Conservation (phyloP, 2,113 vertebrate genomes). For the Actenoides lindsayi region DNA sequence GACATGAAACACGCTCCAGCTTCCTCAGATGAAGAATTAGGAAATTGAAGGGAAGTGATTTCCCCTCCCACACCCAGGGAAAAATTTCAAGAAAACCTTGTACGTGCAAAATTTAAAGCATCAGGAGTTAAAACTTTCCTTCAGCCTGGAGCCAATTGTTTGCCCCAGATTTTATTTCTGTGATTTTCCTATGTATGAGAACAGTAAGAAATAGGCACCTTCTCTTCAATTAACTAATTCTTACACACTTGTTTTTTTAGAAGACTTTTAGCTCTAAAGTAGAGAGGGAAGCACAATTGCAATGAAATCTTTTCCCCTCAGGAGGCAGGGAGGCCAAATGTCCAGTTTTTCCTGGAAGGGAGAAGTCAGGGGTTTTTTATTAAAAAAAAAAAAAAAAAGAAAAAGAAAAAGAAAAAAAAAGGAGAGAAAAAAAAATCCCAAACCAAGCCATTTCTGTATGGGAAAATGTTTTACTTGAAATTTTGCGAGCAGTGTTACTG, state of each 20-base stretch:
- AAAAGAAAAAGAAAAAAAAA: neutral
- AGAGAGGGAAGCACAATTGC: neutral
- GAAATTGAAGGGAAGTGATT: neutral
- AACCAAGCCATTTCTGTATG: neutral
- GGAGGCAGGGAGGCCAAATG: neutral
- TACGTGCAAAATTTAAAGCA: neutral
- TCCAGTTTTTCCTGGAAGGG: slow-evolving; percentile 20
- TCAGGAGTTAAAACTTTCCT: neutral
- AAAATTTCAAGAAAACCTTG: neutral
- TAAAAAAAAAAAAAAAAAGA: neutral
- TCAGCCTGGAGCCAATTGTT: neutral
- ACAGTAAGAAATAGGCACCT: neutral
- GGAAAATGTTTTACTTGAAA: neutral
- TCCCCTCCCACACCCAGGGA: neutral
- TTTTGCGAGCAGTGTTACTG: neutral
- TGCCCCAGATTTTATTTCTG: neutral
- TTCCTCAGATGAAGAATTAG: neutral
- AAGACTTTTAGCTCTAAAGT: neutral
- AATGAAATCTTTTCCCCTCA: neutral
- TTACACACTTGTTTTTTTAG: fast-evolving
- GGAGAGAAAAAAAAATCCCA: too few species aligned
- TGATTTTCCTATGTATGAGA: neutral
- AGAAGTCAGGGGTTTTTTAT: neutral
- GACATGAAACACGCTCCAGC: neutral
- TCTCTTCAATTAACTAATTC: neutral